Evolutionary conservation across 2,888 invertebrate species (phyloP).

Genomic region (Archaeoteleia sp.): DNA sequence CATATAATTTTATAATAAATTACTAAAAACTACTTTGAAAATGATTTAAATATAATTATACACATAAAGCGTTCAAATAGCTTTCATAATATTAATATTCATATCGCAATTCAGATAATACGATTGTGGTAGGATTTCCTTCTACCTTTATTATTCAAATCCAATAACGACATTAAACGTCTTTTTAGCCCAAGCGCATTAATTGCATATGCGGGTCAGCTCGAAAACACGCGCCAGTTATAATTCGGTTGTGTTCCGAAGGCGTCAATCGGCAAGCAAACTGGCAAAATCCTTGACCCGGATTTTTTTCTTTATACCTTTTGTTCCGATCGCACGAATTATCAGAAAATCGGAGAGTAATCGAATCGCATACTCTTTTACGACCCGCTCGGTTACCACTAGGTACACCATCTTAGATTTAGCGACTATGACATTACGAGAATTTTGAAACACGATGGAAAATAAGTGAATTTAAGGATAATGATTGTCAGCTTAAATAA

Average conservation of each 20-base stretch:
- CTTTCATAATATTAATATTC: neutral
- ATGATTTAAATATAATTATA: no score
- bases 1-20: no score
- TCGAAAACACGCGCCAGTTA: conserved; percentile 9
- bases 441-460: no score
- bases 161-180: conserved; percentile 21
- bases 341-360: conserved; percentile 42
- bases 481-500: no score
- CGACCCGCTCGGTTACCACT: conserved; percentile 27
- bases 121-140: neutral
- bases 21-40: neutral
- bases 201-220: conserved; percentile 39
- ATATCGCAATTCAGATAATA: neutral
- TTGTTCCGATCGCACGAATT: conserved; percentile 40
- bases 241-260: conserved; percentile 34
- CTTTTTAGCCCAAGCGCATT: conserved; percentile 17
- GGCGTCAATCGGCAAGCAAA: conserved; percentile 36
- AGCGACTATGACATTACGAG: no score
- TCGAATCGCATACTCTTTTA: conserved; percentile 32
- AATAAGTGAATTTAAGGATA: no score
- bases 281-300: conserved; percentile 43
- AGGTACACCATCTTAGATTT: no score
- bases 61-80: neutral
- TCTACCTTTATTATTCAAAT: conserved; percentile 10
- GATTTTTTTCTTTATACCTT: conserved; percentile 29